Evolutionary conservation across 2,797 vertebrate genomes (phyloP).

Genomic region (Rallus crepitans): DNA sequence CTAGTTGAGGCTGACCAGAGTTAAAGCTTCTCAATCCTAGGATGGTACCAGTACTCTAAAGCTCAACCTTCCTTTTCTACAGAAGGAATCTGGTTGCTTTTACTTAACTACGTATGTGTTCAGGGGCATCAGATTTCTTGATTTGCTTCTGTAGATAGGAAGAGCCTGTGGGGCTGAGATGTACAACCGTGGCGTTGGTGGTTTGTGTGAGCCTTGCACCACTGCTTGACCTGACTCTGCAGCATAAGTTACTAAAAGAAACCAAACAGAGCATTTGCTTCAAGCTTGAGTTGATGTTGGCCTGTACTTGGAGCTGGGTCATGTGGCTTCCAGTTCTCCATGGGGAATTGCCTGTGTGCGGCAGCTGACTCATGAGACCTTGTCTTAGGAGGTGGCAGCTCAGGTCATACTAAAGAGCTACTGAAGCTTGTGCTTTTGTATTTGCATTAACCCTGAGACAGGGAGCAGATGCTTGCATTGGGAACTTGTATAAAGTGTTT

Average conservation of each 20-base stretch:
- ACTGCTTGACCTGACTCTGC: slow-evolving; percentile 38
- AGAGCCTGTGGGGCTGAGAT: not conserved
- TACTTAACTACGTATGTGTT: not conserved
- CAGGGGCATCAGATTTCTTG: not conserved
- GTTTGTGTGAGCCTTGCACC: slow-evolving; percentile 1
- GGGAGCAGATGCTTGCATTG: slow-evolving; percentile 61
- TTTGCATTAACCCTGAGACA: slow-evolving; percentile 52
- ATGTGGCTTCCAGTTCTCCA: not conserved
- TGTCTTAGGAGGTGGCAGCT: not conserved
- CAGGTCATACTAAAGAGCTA: not conserved
- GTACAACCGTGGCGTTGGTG: not conserved
- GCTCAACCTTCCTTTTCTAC: not conserved
- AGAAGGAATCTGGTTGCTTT: slow-evolving; percentile 1
- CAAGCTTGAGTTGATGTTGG: slow-evolving; percentile 9
- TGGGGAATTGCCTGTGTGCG: not conserved
- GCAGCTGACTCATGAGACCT: not conserved
- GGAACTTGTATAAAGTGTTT: slow-evolving; percentile 79
- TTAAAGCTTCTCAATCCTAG: not conserved
- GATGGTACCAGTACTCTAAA: not conserved
- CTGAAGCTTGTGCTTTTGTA: slow-evolving; percentile 63
- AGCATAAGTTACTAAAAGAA: slow-evolving; percentile 4
- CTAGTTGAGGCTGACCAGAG: not conserved
- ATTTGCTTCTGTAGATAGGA: not conserved
- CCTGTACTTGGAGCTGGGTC: slow-evolving; percentile 12
- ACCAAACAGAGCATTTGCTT: slow-evolving; percentile 29